Base-by-base conservation (phyloP, 2,888 invertebrate genomes). In the Operophtera brumata region DNA sequence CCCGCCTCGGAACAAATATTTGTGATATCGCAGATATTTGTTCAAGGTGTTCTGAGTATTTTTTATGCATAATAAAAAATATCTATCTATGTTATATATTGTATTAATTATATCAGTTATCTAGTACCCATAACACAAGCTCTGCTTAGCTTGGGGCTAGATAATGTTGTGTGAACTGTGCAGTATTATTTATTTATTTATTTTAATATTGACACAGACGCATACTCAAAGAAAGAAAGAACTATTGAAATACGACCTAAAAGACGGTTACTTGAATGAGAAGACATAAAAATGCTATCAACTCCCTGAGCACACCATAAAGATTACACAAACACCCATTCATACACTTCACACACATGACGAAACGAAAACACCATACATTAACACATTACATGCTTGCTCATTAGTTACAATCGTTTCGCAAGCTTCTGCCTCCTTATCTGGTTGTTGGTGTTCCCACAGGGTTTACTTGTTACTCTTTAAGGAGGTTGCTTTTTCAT, bases 351-450 rank as follows among this genome's bases (percentile, higher is more conserved):
- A 13, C 36, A 39, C 20, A 35, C n/a, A 47, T 54, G 50, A 43
- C 47, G 53, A 53, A 57, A 57, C 42, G 36, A 43, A 54, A 47
- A 56, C 56, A 46, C 30, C 14, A 32, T 11, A 32, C 47, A 48
- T 52, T 48, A 52, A 53, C 44, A 57, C 47, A 47, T 45, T 44
- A 43, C 40, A 26, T 44, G 51, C 47, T 30, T 12, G 26, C 52
- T 53, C 52, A 52, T 57, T 57, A 57, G 48, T 48, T 57, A 35
- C 30, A 47, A 44, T 41, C 36, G 34, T 57, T 57, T 52, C 42
- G 48, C 57, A 57, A 52, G 20, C 40, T 28, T 36, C 25, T 26
- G 39, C 35, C 11, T 37, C 34, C 45, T 56, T 42, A 52, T 52
- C 57, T 42, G 52, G 46, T 48, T 44, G 36, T 25, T 32, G 14